These are phyloP conservation scores for Rhyacophila brunnea DNA, from an alignment of 1,140 invertebrate species.

Conservation along the genomic window DNA sequence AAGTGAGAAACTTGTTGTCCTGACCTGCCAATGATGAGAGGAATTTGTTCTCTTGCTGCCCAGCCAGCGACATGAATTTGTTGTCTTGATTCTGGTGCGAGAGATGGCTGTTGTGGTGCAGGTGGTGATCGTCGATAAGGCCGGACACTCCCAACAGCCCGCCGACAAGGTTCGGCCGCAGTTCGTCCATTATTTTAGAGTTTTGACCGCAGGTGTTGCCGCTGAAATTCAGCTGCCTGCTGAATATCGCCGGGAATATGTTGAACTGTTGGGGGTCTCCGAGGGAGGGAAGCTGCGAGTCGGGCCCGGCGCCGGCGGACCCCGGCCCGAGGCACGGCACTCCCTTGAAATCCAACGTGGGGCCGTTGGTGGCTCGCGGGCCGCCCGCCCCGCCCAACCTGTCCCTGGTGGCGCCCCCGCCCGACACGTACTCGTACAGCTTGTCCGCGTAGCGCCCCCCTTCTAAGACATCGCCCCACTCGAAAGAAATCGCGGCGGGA, in stretches of 20 bases:
- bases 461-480: neutral
- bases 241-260: conserved; percentile 86
- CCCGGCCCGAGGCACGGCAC: conserved; percentile 44
- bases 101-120: conserved; percentile 48
- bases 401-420: too few relatives aligned
- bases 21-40: conserved; percentile 48
- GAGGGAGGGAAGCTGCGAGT: conserved; percentile 55
- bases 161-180: conserved; percentile 74
- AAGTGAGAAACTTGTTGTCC: conserved; percentile 46
- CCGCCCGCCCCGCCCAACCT: conserved; percentile 7
- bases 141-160: conserved; percentile 74
- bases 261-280: conserved; percentile 77
- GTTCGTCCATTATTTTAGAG: conserved; percentile 78
- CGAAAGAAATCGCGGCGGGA: neutral
- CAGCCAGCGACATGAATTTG: conserved; percentile 48
- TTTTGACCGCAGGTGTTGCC: conserved; percentile 64
- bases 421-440: conserved; percentile 28
- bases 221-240: conserved; percentile 79
- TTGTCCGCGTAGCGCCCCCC: conserved; percentile 7
- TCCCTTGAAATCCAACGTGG: conserved; percentile 56
- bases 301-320: conserved; percentile 50
- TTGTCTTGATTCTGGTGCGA: conserved; percentile 48
- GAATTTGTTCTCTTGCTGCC: conserved; percentile 52
- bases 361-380: conserved; percentile 39
- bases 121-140: conserved; percentile 73